Evolutionary conservation across 2,113 vertebrate species (phyloP).

Genomic region (Proterorhinus semilunaris): DNA sequence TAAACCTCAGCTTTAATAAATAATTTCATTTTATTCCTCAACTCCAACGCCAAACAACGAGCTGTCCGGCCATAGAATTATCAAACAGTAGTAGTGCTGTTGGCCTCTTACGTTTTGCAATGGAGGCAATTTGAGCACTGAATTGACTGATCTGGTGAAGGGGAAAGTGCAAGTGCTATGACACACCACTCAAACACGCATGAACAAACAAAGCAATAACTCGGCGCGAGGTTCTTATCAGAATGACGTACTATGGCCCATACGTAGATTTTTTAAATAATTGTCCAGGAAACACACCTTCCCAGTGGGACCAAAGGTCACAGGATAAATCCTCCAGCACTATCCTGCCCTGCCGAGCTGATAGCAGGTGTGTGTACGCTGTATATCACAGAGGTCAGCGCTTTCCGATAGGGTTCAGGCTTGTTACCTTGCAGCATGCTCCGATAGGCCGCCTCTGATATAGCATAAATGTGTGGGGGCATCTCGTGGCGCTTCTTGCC

Average conservation of each 20-base stretch:
- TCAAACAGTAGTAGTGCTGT: no score
- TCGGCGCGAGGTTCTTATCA: no score
- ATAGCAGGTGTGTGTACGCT: slow-evolving; percentile 11
- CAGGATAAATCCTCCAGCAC: background rate
- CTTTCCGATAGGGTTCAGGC: slow-evolving; percentile 25
- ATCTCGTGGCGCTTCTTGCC: slow-evolving; percentile 93
- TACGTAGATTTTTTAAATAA: slow-evolving; percentile 39
- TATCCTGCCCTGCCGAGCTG: slow-evolving; percentile 20
- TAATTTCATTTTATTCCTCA: no score
- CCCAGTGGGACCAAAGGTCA: slow-evolving; percentile 53
- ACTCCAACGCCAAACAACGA: no score
- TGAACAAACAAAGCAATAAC: no score
- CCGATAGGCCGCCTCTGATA: slow-evolving; percentile 89
- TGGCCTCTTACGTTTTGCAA: no score
- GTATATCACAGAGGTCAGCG: slow-evolving; percentile 17
- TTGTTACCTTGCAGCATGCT: slow-evolving; percentile 91
- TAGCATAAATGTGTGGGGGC: slow-evolving; percentile 91
- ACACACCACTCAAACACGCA: no score
- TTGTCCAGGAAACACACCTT: slow-evolving; percentile 37
- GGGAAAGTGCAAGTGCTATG: no score
- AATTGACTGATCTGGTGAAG: no score
- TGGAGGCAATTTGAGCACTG: no score
- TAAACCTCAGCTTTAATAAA: no score
- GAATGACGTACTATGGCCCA: background rate
- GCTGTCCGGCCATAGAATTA: no score